phyloP scores from a whole-genome alignment of 2,888 invertebrate genomes.

The Temnothorax ravouxi region DNA sequence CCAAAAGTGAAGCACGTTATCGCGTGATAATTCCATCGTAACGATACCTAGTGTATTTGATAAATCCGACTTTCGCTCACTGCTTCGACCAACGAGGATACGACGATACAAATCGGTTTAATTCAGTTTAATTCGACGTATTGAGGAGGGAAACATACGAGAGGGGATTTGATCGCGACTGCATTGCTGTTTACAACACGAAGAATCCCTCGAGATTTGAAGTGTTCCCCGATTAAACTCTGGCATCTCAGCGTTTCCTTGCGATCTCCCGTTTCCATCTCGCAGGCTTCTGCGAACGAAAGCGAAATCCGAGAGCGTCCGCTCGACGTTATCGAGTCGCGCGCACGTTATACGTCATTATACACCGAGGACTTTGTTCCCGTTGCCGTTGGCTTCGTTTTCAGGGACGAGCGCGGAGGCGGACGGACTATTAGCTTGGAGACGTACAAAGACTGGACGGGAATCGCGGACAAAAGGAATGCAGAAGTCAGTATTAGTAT shows the following conservation, averaged over 20 bases:
- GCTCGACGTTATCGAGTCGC: constrained; percentile 59
- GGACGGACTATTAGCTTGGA: constrained; percentile 3
- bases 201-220: constrained; percentile 36
- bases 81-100: background rate
- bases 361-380: constrained; percentile 56
- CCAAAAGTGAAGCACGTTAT: background rate
- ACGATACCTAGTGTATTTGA: background rate
- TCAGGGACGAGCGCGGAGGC: constrained; percentile 38
- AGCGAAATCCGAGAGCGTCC: constrained; percentile 69
- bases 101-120: constrained; percentile 3
- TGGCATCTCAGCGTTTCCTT: constrained; percentile 44
- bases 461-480: constrained; percentile 50
- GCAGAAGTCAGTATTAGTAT: constrained; percentile 43
- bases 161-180: background rate
- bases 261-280: constrained; percentile 48
- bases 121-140: constrained; percentile 9
- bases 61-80: constrained; percentile 15
- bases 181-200: constrained; percentile 32
- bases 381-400: constrained; percentile 41
- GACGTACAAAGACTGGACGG: background rate
- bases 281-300: constrained; percentile 41
- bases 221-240: constrained; percentile 36
- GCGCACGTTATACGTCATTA: constrained; percentile 35
- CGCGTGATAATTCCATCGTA: constrained; percentile 11
- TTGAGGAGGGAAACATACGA: background rate